Evolutionary conservation across 2,797 vertebrate species (phyloP).

Genomic region (Syndactyla subalaris): DNA sequence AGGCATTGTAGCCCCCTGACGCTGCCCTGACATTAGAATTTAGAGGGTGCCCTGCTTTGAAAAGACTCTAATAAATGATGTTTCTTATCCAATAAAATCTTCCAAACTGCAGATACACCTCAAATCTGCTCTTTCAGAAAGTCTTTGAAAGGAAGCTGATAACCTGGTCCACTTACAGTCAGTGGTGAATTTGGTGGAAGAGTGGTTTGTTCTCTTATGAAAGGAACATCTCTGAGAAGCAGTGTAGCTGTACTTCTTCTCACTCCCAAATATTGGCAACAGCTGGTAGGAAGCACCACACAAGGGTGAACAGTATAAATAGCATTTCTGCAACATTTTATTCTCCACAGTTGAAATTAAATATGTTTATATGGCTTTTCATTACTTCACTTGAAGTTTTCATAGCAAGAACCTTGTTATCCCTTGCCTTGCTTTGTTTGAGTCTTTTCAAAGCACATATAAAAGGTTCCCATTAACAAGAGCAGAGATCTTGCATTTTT

Average conservation of each 20-base stretch:
- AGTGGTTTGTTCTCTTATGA: neutral
- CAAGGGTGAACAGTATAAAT: neutral
- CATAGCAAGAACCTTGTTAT: neutral
- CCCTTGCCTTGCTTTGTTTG: neutral
- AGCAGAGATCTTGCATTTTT: neutral
- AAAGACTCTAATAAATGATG: neutral
- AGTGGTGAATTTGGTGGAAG: neutral
- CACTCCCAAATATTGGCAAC: neutral
- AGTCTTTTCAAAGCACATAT: neutral
- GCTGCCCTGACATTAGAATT: accelerated
- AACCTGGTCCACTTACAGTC: neutral
- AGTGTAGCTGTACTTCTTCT: neutral
- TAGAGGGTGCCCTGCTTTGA: neutral
- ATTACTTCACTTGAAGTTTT: neutral
- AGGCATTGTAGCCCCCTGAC: neutral
- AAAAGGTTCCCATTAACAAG: neutral
- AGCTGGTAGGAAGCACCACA: neutral
- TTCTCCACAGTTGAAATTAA: neutral
- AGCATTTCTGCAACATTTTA: neutral
- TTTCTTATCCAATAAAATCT: neutral
- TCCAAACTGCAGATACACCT: neutral
- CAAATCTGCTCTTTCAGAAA: neutral
- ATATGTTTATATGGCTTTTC: neutral
- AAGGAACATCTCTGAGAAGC: neutral
- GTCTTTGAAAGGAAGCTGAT: neutral